Evolutionary conservation across 2,113 vertebrate genomes (phyloP).

Genomic region (Rattus norvegicus): GRCr8 NC_086024.1:20505001-20505500

Average conservation of each 20-base stretch:
- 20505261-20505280: background rate
- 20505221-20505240: background rate
- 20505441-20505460: background rate
- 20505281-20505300: background rate
- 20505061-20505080: slow-evolving; percentile 84
- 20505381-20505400: background rate
- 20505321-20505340: slow-evolving; percentile 37
- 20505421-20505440: background rate
- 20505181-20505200: slow-evolving; percentile 92
- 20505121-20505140: slow-evolving; percentile 86
- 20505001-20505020: slow-evolving; percentile 95
- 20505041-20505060: slow-evolving; percentile 84
- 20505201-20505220: slow-evolving; percentile 90
- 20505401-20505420: background rate
- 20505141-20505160: slow-evolving; percentile 89
- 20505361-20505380: background rate
- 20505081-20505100: slow-evolving; percentile 90
- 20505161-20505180: slow-evolving; percentile 95
- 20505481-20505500: background rate
- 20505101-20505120: slow-evolving; percentile 90
- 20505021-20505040: slow-evolving; percentile 91
- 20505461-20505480: background rate
- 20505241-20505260: background rate
- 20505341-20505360: background rate
- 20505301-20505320: slow-evolving; percentile 46